These are phyloP conservation scores for Chlorops oryzae DNA, from an alignment of 1,140 invertebrate genomes.

Conservation along the genomic window DNA sequence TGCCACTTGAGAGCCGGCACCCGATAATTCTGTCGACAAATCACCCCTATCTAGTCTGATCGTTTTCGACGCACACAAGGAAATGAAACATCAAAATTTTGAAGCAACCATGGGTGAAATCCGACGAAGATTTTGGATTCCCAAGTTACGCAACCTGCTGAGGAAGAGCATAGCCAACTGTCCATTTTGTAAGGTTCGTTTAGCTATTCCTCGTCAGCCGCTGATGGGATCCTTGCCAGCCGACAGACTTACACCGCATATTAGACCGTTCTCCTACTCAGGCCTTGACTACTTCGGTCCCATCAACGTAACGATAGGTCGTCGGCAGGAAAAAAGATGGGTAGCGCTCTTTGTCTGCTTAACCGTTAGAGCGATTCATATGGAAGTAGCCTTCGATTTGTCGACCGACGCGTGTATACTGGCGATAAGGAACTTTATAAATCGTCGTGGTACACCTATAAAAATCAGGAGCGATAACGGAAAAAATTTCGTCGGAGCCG, in stretches of 20 bases:
- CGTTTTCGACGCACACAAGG: no score
- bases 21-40: no score
- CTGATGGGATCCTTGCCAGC: slow-evolving; percentile 1
- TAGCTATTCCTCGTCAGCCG: not conserved
- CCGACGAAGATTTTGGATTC: not conserved
- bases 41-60: no score
- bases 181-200: no score
- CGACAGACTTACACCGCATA: not conserved
- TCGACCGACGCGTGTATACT: slow-evolving; percentile 15
- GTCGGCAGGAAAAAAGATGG: slow-evolving; percentile 23
- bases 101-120: no score
- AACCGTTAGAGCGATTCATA: slow-evolving; percentile 16
- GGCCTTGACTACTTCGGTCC: slow-evolving; percentile 12
- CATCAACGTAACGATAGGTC: slow-evolving; percentile 14
- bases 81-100: not conserved
- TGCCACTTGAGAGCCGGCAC: no score
- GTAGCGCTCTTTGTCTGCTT: slow-evolving; percentile 22
- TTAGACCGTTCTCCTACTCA: slow-evolving; percentile 10
- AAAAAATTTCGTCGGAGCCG: slow-evolving; percentile 39
- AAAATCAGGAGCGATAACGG: slow-evolving; percentile 40
- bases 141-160: not conserved
- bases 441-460: slow-evolving; percentile 20
- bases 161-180: no score
- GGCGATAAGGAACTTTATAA: slow-evolving; percentile 18
- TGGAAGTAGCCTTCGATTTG: slow-evolving; percentile 16